Percentiles rank a stretch among this genome's conserved stretches.
Conservation (phyloP, 2,113 vertebrate genomes). For the Odocoileus virginianus region DNA sequence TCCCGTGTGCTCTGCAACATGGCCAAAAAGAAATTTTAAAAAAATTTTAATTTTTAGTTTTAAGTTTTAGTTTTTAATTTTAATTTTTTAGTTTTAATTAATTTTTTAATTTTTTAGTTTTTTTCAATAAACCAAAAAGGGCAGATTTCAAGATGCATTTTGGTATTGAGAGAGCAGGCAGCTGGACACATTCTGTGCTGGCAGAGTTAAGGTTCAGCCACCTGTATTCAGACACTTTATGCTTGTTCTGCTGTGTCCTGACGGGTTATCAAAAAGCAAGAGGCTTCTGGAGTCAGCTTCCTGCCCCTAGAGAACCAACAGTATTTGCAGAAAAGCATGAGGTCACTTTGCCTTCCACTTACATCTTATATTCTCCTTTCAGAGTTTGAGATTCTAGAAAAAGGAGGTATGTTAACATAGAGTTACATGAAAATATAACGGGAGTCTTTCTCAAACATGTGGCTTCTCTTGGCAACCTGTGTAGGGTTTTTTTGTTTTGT, state of each 20-base stretch:
- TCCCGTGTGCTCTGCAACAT: neutral
- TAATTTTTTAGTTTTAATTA: too few relatives aligned
- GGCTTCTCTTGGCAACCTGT: neutral
- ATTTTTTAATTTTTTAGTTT: neutral
- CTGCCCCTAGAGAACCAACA: neutral
- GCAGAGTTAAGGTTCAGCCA: conserved; percentile 2
- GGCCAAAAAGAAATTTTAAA: neutral
- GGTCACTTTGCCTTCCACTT: neutral
- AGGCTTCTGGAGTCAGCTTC: neutral
- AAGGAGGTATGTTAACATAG: neutral
- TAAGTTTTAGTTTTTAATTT: too few relatives aligned
- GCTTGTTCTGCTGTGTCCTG: neutral
- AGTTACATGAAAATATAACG: neutral
- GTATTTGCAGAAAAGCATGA: neutral
- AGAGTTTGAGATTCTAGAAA: neutral
- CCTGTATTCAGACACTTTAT: neutral
- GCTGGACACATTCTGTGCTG: neutral
- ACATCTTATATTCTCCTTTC: neutral
- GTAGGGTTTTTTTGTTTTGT: neutral
- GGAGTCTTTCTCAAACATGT: neutral
- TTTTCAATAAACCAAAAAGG: conserved; percentile 13
- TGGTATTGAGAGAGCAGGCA: neutral
- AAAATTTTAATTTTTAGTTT: neutral
- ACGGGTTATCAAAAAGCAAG: neutral
- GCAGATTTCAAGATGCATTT: neutral